Base-by-base conservation (phyloP, 2,888 invertebrate genomes). In the Catocala nupta region DNA sequence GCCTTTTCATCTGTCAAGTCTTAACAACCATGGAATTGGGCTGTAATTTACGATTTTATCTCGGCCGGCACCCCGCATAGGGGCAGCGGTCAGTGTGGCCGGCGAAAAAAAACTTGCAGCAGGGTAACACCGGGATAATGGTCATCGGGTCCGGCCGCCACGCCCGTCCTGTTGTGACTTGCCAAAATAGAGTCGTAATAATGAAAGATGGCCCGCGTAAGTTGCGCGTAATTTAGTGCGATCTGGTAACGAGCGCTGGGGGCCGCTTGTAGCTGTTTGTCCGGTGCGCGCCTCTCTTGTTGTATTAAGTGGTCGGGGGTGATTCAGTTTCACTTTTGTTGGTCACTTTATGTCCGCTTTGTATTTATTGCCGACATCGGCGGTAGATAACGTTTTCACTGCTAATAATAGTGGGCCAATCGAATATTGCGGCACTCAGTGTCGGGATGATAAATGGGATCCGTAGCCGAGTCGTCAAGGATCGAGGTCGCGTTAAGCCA, bases 41-140 rank as follows among this genome's bases (percentile, higher is more conserved):
- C 92, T 92, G 92, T 94, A 93, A 94, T 94, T 94, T 94, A 94
- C 90, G 92, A 94, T 93, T 91, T 93, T 93, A 94, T 94, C 93
- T 92, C 87, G 80, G 61, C 80, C 78, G 87, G 87, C 87, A 88
- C 90, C 89, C 89, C 82, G 86, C 90, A 93, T 93, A 90, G 92
- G 93, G 93, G 93, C 89, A 90, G 88, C 83, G 91, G 90, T 90
- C 90, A 90, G 88, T 81, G 83, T 84, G 86, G 86, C 84, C 84
- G 82, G 80, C 83, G 86, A 91, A 92, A 91, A 55, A 63, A 92
- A 92, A 88, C 83, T 80, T 82, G 80, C 84, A 86, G 73, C 81
- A 80, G 81, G 79, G 85, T 82, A 85, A 83, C 85, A 86, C 82
- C 87, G 81, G 87, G 81, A 85, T 88, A 90, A 90, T 90, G 89